Evolutionary conservation across 1,140 invertebrate species (phyloP), one percentile per base, ranked within the genome.

Genomic region (Cherax quadricarinatus): DNA sequence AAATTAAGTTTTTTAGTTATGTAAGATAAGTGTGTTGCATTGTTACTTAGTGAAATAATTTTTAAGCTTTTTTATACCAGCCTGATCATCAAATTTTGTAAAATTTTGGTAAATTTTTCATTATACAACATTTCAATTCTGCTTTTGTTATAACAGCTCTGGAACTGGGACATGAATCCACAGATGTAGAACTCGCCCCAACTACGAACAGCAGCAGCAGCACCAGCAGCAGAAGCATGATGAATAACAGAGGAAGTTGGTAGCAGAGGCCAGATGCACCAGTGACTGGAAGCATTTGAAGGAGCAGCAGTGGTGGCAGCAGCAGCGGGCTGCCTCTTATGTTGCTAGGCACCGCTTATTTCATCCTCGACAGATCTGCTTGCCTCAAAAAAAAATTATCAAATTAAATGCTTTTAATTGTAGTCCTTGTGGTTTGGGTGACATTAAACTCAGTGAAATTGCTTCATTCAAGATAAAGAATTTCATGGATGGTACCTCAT

Each of bases 381-480:
- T 90, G 88, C 88, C 88, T 90, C 88, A 70, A 81, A 60, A 84
- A 84, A 75, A 49, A 51, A n/a, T 83, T 83, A 83, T 84, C 62
- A 84, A 86, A 91, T 91, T 86, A 91, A 75, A 91, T 86, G 84
- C 85, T 91, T 86, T 86, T 91, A 62, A 86, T 86, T 86, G 89
- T 91, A 91, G 89, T 91, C 85, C 73, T 90, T 90, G 88, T 90
- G 88, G 88, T 90, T 90, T 86, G 89, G 89, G 89, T 91, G 84
- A 91, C 89, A 91, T 86, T 91, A 91, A 91, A 91, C 89, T 91
- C 89, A 91, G 89, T 91, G 89, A 91, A 91, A 91, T 91, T 91
- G 89, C 89, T 91, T 91, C 82, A 88, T 85, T 91, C 83, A 91
- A 73, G 80, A 84, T 90, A 84, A 90, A 53, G 81, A 85, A 84